phyloP scores from a whole-genome alignment of 2,888 invertebrate species.

The Coelinius sp. region DNA sequence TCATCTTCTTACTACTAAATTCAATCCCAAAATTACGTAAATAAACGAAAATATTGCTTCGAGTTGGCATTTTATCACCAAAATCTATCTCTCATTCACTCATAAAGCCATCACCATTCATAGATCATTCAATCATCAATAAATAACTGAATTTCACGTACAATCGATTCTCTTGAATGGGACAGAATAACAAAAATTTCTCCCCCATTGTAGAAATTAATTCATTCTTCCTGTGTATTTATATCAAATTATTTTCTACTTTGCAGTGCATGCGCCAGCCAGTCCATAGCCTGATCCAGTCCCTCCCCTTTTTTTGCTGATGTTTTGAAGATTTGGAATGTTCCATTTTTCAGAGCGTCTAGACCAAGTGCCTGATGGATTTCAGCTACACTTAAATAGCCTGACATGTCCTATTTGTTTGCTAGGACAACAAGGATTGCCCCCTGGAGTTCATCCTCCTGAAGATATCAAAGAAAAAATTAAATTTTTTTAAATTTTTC shows the following conservation, averaged over 20 bases:
- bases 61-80: neutral
- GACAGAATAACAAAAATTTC: slow-evolving; percentile 20
- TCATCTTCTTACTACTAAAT: neutral
- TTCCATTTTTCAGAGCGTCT: slow-evolving; percentile 94
- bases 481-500: neutral
- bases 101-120: neutral
- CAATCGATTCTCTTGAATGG: neutral
- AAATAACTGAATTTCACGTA: slow-evolving; percentile 13
- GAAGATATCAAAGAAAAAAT: slow-evolving; percentile 49
- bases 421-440: slow-evolving; percentile 97
- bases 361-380: slow-evolving; percentile 96
- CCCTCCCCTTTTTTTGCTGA: slow-evolving; percentile 99
- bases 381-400: slow-evolving; percentile 96
- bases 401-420: slow-evolving; percentile 99
- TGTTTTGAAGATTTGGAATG: slow-evolving; percentile 99
- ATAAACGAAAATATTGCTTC: neutral
- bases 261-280: slow-evolving; percentile 93
- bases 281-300: slow-evolving; percentile 99
- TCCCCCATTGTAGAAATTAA: slow-evolving; percentile 49
- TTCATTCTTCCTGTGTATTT: neutral
- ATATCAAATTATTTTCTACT: slow-evolving; percentile 80
- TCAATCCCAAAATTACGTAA: neutral
- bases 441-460: slow-evolving; percentile 98
- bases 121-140: slow-evolving; percentile 7
- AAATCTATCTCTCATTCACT: neutral